Percentiles rank a stretch among this genome's conserved stretches.
Evolutionary conservation across 2,797 vertebrate genomes (phyloP).

Genomic region (Paramormyrops hopkinsi): DNA sequence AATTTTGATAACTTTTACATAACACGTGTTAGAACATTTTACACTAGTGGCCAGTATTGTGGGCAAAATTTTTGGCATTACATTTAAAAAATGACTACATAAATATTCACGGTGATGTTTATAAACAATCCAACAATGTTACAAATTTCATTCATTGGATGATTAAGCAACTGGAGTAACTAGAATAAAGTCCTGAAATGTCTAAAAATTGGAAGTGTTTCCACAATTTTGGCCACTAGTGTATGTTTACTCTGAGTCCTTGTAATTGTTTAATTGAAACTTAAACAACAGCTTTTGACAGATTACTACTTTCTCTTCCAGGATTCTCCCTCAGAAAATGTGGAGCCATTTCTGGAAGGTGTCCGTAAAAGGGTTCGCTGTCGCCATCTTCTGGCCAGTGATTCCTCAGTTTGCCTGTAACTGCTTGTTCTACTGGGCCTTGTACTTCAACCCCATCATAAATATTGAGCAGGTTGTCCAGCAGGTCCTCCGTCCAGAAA

Average conservation of each 20-base stretch:
- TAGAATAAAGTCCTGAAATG: background rate
- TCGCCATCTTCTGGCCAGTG: slow-evolving; percentile 84
- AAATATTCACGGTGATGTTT: background rate
- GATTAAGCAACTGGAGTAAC: background rate
- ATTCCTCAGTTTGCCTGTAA: slow-evolving; percentile 89
- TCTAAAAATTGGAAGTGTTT: background rate
- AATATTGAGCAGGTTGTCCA: slow-evolving; percentile 87
- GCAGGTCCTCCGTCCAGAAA: slow-evolving; percentile 78
- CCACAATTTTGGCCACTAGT: background rate
- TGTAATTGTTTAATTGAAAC: background rate
- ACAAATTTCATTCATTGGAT: background rate
- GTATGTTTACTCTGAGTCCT: background rate
- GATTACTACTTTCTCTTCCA: slow-evolving; percentile 36
- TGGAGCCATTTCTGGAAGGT: slow-evolving; percentile 82
- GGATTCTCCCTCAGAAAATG: slow-evolving; percentile 73
- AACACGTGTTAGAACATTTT: background rate
- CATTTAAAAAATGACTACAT: background rate
- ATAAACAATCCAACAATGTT: background rate
- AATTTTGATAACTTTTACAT: background rate
- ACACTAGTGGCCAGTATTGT: background rate
- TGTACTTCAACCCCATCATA: slow-evolving; percentile 87
- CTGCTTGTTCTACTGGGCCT: slow-evolving; percentile 88
- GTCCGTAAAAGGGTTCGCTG: slow-evolving; percentile 76
- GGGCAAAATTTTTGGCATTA: background rate
- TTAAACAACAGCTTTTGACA: background rate